Evolutionary conservation across 2,113 vertebrate genomes (phyloP), one percentile per base, ranked within the genome.

Genomic region (Ellobius talpinus): DNA sequence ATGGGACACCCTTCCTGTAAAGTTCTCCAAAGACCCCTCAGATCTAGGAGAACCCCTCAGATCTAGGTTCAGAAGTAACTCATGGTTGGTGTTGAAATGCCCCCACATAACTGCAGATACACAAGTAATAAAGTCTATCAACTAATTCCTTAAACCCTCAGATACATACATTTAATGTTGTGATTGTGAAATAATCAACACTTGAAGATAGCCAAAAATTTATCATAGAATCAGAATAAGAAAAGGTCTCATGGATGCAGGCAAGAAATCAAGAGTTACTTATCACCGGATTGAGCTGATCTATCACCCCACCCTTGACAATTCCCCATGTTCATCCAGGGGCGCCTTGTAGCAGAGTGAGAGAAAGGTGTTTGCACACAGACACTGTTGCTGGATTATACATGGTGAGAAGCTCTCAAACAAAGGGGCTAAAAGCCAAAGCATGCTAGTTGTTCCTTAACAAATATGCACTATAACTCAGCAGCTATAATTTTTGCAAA

Each of bases 31-130:
- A 96, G 47, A 87, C 5, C 68, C 73, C 3, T 87, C 45, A 31
- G 24, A 72, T 96, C 45, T 79, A 16, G 14, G 26, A n/a, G n/a
- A n/a, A 87, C 5, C 68, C 73, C 3, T 87, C 45, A 31, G 24
- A 72, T 96, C 45, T 79, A 16, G 14, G 26, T 52, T 58, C 76
- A 95, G 31, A 89, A 86, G 14, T 93, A 77, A 87, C 45, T 50
- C 26, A 45, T 31, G 63, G 33, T 68, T 90, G 14, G 36, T 72
- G 8, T 65, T 76, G 42, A 77, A 63, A 91, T 88, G 63, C 86
- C 73, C 16, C 16, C 55, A 77, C 29, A 63, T 1, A 89, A 6
- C 9, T 19, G 0, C 61, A 85, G 55, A 31, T 50, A 36, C 65
- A 87, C 39, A 70, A 24, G 12, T 36, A 72, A 14, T 58, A 78